A percentile compares a stretch with the other conserved stretches of the same genome.
These are phyloP conservation scores for Zaprionus taronus DNA, from an alignment of 1,140 invertebrate genomes.

Conservation along the genomic window DNA sequence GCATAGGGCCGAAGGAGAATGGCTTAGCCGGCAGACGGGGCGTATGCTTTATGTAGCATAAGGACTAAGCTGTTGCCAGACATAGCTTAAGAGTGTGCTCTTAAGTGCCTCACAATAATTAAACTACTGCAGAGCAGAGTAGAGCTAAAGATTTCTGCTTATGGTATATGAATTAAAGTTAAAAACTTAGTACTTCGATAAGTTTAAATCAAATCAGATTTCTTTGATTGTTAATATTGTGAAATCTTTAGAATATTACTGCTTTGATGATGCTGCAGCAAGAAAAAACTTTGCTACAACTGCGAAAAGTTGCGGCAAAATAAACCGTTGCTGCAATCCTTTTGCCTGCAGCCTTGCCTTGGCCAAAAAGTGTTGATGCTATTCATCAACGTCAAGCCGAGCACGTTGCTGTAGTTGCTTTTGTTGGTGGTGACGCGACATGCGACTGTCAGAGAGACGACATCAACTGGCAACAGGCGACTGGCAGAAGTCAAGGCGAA, in stretches of 20 bases:
- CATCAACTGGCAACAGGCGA: slow-evolving; percentile 34
- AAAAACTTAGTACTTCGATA: neutral
- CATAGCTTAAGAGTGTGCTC: neutral
- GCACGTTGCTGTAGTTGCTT: slow-evolving; percentile 36
- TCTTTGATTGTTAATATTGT: slow-evolving; percentile 9
- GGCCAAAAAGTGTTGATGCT: slow-evolving; percentile 63
- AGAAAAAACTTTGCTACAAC: slow-evolving; percentile 19
- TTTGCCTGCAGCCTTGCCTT: slow-evolving; percentile 32
- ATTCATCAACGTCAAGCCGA: slow-evolving; percentile 69
- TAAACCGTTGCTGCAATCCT: slow-evolving; percentile 21
- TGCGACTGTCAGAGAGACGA: slow-evolving; percentile 36
- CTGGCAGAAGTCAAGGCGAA: slow-evolving; percentile 5
- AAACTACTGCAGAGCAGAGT: neutral
- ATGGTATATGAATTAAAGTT: neutral
- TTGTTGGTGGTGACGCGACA: slow-evolving; percentile 21
- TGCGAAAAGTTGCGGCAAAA: slow-evolving; percentile 12
- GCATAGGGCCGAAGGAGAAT: slow-evolving; percentile 1
- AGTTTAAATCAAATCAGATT: neutral
- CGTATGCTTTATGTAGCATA: slow-evolving; percentile 33
- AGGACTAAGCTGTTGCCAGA: slow-evolving; percentile 14
- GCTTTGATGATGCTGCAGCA: slow-evolving; percentile 17
- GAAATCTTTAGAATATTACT: neutral
- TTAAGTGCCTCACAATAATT: slow-evolving; percentile 8
- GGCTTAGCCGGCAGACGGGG: slow-evolving; percentile 1
- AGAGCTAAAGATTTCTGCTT: neutral